These are phyloP conservation scores for Octodon degus DNA, from an alignment of 2,113 vertebrate species.

Conservation along the genomic window DNA sequence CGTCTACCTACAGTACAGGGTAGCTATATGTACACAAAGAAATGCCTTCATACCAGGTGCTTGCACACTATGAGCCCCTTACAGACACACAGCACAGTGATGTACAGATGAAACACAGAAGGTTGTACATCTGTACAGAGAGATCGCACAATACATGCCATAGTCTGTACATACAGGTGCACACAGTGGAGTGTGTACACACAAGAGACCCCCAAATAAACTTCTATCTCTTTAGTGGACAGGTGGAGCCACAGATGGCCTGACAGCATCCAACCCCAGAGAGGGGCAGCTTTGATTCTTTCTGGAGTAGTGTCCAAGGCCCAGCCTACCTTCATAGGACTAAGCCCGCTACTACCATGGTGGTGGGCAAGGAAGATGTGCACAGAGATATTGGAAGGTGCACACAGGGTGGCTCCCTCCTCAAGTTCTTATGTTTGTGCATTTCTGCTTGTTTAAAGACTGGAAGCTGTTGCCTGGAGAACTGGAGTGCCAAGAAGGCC, in stretches of 20 bases:
- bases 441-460: background rate
- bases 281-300: no score
- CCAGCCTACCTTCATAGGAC: background rate
- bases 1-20: no score
- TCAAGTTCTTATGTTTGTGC: background rate
- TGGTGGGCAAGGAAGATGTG: background rate
- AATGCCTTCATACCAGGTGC: no score
- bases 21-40: background rate
- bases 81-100: background rate
- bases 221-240: background rate
- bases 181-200: background rate
- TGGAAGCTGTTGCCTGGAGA: background rate
- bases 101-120: no score
- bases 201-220: background rate
- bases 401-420: background rate
- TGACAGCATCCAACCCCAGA: background rate
- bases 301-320: background rate
- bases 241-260: background rate
- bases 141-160: no score
- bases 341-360: background rate
- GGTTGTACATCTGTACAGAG: background rate
- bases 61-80: background rate
- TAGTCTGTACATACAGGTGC: background rate
- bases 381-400: no score
- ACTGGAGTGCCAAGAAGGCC: accelerated